Percentiles rank a stretch among this genome's conserved stretches.
These are phyloP conservation scores for Agrochola litura DNA, from an alignment of 2,888 invertebrate species.

Conservation along the genomic window DNA sequence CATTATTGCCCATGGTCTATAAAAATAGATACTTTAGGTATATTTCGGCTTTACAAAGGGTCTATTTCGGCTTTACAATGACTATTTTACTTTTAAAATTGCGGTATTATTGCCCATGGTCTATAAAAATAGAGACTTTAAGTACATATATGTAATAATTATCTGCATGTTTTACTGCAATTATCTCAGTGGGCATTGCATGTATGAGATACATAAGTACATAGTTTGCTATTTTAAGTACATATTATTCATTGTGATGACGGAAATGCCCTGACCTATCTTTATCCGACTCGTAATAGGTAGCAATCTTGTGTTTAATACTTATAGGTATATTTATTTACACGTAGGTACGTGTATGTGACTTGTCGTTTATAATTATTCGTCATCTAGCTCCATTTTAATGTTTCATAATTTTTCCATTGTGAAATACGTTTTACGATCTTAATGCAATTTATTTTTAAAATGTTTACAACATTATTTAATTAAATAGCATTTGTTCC, in stretches of 20 bases:
- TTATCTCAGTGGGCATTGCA: not conserved
- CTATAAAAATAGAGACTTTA: not conserved
- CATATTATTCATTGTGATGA: constrained; percentile 52
- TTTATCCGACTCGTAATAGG: constrained; percentile 47
- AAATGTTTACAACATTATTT: not conserved
- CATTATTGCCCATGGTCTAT: constrained; percentile 6
- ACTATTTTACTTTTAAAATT: constrained; percentile 21
- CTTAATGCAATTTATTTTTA: not conserved
- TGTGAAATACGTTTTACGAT: not conserved
- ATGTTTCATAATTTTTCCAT: constrained; percentile 4
- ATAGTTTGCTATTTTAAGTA: constrained; percentile 49
- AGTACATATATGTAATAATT: not conserved
- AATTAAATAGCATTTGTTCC: not conserved
- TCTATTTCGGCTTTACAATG: constrained; percentile 14
- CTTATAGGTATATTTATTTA: constrained; percentile 18
- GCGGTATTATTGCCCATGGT: constrained; percentile 10
- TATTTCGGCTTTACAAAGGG: constrained; percentile 27
- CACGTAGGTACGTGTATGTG: not conserved
- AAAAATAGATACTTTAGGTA: not conserved
- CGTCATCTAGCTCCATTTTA: not conserved
- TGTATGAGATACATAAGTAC: constrained; percentile 27
- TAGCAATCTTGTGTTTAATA: constrained; percentile 20
- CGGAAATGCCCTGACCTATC: constrained; percentile 64
- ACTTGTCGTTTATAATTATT: not conserved
- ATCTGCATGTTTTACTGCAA: constrained; percentile 9